A percentile compares a stretch with the other conserved stretches of the same genome.
Evolutionary conservation across 2,113 vertebrate genomes (phyloP).

Genomic region (Anoura caudifer): DNA sequence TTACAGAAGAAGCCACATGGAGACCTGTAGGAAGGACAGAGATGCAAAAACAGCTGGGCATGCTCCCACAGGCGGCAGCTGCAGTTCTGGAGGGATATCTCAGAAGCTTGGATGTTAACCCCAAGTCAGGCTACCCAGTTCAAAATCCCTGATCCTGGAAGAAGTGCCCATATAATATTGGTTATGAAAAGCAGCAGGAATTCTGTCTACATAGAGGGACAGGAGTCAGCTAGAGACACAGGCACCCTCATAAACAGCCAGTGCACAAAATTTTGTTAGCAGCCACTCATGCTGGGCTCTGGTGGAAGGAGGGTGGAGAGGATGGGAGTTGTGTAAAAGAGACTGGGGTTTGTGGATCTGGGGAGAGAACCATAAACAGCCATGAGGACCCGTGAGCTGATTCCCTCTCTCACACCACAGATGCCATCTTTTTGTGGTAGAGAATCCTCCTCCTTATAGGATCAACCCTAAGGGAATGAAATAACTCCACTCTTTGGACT

Average conservation of each 20-base stretch:
- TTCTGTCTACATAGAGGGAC: background rate
- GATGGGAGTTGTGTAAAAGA: background rate
- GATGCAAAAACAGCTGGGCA: background rate
- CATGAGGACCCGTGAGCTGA: background rate
- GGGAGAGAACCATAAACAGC: background rate
- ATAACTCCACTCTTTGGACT: background rate
- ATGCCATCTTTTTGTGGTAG: background rate
- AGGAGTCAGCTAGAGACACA: background rate
- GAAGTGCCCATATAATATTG: background rate
- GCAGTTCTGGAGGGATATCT: background rate
- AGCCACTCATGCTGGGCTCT: background rate
- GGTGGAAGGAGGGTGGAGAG: background rate
- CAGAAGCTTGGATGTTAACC: background rate
- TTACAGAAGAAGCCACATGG: background rate
- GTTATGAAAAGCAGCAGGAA: background rate
- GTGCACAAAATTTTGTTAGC: background rate
- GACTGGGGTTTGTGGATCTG: background rate
- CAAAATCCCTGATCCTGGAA: background rate
- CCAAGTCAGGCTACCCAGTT: background rate
- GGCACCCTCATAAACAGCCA: background rate
- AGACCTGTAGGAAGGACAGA: background rate
- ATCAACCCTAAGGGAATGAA: background rate
- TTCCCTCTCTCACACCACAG: background rate
- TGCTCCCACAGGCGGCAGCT: background rate
- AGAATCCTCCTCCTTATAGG: background rate